A percentile compares a stretch with the other conserved stretches of the same genome.
Evolutionary conservation across 2,113 vertebrate genomes (phyloP).

Genomic region (Pardalotus punctatus): DNA sequence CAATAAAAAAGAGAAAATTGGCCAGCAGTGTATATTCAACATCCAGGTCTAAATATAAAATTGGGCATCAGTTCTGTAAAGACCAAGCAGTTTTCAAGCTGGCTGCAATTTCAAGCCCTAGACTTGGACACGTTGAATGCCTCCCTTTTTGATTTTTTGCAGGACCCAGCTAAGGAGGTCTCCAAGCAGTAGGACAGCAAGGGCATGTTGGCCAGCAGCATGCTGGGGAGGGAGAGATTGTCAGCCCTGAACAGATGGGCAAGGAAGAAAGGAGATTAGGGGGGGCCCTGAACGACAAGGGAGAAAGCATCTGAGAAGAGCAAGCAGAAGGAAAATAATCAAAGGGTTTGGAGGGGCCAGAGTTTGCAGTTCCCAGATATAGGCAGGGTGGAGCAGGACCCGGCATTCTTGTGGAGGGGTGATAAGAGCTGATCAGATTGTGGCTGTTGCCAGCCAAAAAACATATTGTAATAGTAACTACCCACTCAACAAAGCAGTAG

Average conservation of each 20-base stretch:
- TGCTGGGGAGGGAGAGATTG: neutral
- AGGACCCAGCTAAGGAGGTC: neutral
- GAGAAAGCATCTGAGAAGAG: neutral
- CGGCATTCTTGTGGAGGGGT: neutral
- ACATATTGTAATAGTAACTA: neutral
- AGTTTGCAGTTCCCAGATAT: neutral
- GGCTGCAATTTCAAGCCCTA: neutral
- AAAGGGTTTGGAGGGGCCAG: neutral
- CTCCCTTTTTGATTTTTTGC: neutral
- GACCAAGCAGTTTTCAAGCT: neutral
- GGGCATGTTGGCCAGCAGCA: neutral
- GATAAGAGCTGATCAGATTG: neutral
- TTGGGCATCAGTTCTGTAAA: neutral
- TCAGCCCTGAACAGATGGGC: neutral
- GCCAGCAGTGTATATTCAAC: neutral
- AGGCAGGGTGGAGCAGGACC: neutral
- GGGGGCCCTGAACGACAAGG: neutral
- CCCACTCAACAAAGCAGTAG: neutral
- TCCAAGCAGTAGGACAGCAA: neutral
- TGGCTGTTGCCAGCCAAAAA: neutral
- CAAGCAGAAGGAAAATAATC: neutral
- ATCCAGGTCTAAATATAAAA: neutral
- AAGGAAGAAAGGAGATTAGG: neutral
- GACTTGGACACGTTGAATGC: neutral
- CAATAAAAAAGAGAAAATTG: neutral